phyloP scores from a whole-genome alignment of 2,113 vertebrate species.

The Typhlomys cinereus region DNA sequence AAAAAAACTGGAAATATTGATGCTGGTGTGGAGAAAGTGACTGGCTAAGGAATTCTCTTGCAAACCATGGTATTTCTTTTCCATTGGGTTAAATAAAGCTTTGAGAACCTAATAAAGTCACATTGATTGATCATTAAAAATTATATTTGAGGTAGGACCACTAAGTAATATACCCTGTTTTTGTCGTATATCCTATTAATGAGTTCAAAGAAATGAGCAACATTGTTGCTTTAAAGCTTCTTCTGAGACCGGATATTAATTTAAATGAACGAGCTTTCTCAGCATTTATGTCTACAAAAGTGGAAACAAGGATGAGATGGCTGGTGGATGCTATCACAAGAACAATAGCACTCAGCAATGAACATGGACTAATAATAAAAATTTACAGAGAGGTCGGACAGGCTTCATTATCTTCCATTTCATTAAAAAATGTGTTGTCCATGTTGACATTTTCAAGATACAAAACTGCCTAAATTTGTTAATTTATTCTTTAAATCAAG shows the following conservation, averaged over 20 bases:
- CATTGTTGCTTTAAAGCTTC: not conserved
- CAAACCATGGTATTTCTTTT: slow-evolving; percentile 25
- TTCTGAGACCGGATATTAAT: slow-evolving; percentile 9
- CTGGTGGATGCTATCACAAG: not conserved
- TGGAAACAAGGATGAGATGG: slow-evolving; percentile 12
- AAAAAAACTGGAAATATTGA: slow-evolving; percentile 10
- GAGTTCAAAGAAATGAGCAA: not conserved
- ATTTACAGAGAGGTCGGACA: not conserved
- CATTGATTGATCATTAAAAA: slow-evolving; percentile 51
- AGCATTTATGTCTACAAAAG: slow-evolving; percentile 15
- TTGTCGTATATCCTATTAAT: slow-evolving; percentile 42
- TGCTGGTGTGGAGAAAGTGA: not conserved
- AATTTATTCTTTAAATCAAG: slow-evolving; percentile 37
- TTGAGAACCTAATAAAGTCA: slow-evolving; percentile 18
- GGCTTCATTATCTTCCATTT: not conserved
- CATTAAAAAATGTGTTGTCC: slow-evolving; percentile 37
- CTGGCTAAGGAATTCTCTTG: slow-evolving; percentile 22
- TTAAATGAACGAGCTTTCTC: slow-evolving; percentile 5
- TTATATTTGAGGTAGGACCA: slow-evolving; percentile 21
- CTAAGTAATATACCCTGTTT: slow-evolving; percentile 42
- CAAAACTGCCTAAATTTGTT: not conserved
- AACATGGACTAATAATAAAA: slow-evolving; percentile 40
- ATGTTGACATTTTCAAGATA: slow-evolving; percentile 4
- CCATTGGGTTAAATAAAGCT: slow-evolving; percentile 30
- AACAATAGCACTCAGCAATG: slow-evolving; percentile 17